These are phyloP conservation scores for Sycophila sp. DNA, from an alignment of 1,140 invertebrate genomes.

Conservation along the genomic window DNA sequence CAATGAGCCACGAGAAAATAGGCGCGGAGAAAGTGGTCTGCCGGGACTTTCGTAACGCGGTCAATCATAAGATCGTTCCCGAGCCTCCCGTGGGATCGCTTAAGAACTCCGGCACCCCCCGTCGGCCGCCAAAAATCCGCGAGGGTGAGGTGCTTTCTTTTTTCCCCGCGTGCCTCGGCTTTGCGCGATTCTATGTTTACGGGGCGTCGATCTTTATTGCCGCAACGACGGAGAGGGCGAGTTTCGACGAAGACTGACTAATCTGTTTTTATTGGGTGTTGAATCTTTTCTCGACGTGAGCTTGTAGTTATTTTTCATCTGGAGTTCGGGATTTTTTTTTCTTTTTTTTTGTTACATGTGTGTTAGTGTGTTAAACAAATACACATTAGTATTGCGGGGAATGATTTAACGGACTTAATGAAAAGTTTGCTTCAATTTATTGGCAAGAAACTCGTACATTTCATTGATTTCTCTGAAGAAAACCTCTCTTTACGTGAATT, in stretches of 20 bases:
- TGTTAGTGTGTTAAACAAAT: too few relatives aligned
- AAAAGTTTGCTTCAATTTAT: too few relatives aligned
- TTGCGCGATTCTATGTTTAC: constrained; percentile 11
- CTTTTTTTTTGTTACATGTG: too few relatives aligned
- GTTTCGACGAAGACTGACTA: too few relatives aligned
- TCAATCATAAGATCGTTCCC: constrained; percentile 66
- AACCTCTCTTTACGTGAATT: too few relatives aligned
- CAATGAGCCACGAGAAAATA: constrained; percentile 24
- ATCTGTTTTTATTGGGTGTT: background rate
- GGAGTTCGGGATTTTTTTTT: background rate
- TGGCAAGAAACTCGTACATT: too few relatives aligned
- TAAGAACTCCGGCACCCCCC: constrained; percentile 48
- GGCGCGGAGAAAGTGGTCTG: constrained; percentile 55
- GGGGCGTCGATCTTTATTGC: too few relatives aligned
- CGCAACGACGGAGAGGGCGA: too few relatives aligned
- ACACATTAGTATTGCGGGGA: too few relatives aligned
- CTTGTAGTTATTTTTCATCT: constrained; percentile 5
- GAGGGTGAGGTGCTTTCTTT: background rate
- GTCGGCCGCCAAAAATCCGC: constrained; percentile 38
- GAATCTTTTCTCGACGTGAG: background rate
- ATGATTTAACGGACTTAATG: too few relatives aligned
- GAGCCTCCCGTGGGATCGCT: constrained; percentile 59
- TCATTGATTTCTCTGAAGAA: too few relatives aligned
- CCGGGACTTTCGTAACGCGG: constrained; percentile 61
- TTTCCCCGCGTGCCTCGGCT: background rate